Conservation (phyloP, 1,140 invertebrate genomes). For the Drosophila watanabei region DNA sequence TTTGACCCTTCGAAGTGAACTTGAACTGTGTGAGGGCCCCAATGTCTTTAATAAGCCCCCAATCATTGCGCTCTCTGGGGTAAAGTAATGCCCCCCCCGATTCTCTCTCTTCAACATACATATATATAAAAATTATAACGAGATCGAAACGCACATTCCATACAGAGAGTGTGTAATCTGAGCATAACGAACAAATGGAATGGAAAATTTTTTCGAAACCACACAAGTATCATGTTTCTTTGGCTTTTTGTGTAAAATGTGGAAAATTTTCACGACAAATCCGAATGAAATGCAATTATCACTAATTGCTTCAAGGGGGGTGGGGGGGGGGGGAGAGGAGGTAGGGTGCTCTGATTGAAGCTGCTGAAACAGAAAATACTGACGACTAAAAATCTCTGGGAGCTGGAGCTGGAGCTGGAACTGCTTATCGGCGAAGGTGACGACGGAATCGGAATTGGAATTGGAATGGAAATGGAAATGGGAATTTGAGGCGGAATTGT, state of each 20-base stretch:
- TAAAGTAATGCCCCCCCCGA: slow-evolving; percentile 22
- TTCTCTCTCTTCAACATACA: neutral
- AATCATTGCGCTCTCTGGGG: slow-evolving; percentile 6
- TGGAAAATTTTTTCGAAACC: slow-evolving; percentile 72
- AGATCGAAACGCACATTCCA: slow-evolving; percentile 36
- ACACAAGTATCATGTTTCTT: slow-evolving; percentile 55
- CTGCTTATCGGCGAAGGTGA: slow-evolving; percentile 40
- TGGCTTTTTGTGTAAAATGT: slow-evolving; percentile 47
- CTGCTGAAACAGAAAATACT: slow-evolving; percentile 14
- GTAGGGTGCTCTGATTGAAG: neutral
- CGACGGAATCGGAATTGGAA: slow-evolving; percentile 31
- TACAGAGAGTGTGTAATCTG: slow-evolving; percentile 3
- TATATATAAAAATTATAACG: slow-evolving; percentile 14
- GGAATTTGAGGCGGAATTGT: slow-evolving; percentile 21
- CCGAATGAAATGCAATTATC: slow-evolving; percentile 69
- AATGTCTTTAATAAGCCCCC: slow-evolving; percentile 34
- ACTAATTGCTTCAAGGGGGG: slow-evolving; percentile 55
- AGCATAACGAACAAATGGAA: slow-evolving; percentile 56
- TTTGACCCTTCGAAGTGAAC: slow-evolving; percentile 41
- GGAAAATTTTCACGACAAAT: slow-evolving; percentile 72
- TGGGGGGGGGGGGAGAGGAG: too few relatives aligned
- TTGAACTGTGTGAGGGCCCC: slow-evolving; percentile 37
- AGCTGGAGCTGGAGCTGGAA: neutral
- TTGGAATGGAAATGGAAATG: slow-evolving; percentile 25
- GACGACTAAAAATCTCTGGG: slow-evolving; percentile 12